A percentile compares a stretch with the other conserved stretches of the same genome.
Conservation (phyloP, 2,888 invertebrate genomes). For the Drosophila helvetica region DNA sequence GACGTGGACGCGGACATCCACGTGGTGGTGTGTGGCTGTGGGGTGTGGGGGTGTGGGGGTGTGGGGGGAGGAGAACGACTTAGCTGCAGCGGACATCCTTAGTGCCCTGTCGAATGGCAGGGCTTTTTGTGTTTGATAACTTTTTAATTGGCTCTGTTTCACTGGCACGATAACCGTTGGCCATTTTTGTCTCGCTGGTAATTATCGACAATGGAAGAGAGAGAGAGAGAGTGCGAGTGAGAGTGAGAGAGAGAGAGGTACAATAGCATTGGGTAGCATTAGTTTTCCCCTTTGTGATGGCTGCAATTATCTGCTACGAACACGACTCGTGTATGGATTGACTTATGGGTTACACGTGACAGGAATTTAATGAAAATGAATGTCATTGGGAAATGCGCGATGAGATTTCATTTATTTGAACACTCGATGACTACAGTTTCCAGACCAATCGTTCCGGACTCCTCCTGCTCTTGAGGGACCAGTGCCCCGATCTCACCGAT, state of each 20-base stretch:
- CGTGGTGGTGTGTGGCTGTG: neutral
- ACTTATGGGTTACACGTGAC: neutral
- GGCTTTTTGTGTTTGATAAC: neutral
- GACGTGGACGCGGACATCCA: neutral
- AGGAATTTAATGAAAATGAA: too few relatives aligned
- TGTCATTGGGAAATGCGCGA: too few relatives aligned
- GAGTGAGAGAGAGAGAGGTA: too few relatives aligned
- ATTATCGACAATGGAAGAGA: neutral
- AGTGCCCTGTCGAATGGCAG: neutral
- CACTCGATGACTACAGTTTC: too few relatives aligned
- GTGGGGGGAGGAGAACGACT: neutral
- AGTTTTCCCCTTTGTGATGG: neutral
- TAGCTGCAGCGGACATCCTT: neutral
- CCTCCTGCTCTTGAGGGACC: too few relatives aligned
- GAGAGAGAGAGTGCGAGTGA: too few relatives aligned
- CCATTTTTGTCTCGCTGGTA: neutral
- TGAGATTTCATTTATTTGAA: too few relatives aligned
- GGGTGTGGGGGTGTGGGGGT: neutral
- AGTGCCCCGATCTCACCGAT: too few relatives aligned
- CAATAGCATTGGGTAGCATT: too few relatives aligned
- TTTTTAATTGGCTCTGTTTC: slow-evolving; percentile 20
- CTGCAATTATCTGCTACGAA: neutral
- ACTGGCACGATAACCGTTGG: neutral
- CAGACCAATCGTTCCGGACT: too few relatives aligned
- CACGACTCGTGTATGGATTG: neutral